Conservation (phyloP, 2,888 invertebrate genomes). For the Tupiocoris notatus region DNA sequence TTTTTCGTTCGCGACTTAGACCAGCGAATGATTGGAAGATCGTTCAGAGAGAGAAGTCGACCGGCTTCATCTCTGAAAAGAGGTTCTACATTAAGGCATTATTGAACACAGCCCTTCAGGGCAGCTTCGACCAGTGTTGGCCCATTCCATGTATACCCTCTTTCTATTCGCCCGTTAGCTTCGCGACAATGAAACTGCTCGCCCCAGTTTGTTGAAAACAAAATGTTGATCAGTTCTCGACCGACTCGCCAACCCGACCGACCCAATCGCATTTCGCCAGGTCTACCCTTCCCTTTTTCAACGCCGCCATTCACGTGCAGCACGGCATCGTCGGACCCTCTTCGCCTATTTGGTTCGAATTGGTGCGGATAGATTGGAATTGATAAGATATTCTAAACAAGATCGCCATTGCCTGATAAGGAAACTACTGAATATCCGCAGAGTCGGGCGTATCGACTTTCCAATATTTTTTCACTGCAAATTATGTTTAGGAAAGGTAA, state of each 20-base stretch:
- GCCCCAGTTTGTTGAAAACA: conserved; percentile 18
- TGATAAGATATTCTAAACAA: no score
- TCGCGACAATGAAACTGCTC: not conserved
- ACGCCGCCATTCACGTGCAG: not conserved
- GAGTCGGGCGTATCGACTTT: no score
- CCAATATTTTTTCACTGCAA: no score
- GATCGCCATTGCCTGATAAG: no score
- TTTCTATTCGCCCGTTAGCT: not conserved
- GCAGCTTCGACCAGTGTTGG: not conserved
- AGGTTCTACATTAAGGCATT: no score
- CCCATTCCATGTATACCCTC: not conserved
- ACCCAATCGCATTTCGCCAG: not conserved
- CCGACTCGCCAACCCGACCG: not conserved
- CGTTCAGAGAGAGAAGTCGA: no score
- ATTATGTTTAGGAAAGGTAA: no score
- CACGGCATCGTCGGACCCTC: not conserved
- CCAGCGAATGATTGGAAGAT: no score
- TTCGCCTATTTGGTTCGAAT: not conserved
- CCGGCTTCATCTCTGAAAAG: no score
- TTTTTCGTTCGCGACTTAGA: no score
- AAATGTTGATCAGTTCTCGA: conserved; percentile 1
- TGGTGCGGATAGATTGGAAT: not conserved
- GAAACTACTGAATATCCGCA: no score
- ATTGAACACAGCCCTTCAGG: not conserved
- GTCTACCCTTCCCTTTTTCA: not conserved